Base-by-base conservation (phyloP, 2,888 invertebrate species). In the Spilarctia lutea region DNA sequence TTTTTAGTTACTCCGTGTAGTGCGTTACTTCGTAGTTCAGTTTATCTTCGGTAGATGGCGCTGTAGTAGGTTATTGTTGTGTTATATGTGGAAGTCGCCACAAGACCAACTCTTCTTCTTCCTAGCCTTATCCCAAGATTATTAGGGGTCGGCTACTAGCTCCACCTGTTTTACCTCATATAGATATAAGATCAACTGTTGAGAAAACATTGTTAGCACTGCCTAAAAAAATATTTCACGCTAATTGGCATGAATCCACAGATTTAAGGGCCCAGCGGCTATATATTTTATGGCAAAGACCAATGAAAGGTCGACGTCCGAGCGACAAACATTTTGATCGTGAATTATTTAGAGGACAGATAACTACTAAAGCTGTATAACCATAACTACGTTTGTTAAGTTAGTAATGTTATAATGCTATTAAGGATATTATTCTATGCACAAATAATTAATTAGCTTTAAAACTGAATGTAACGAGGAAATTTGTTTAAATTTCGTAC, bases 281-380 rank as follows among this genome's bases (percentile, higher is more conserved):
- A 73, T 70, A 56, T 74, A 70, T 78, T 76, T 81, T 81, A 80
- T 77, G 76, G 76, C 78, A 85, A 84, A 80, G 79, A 77, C 79
- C 74, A 81, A 71, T 77, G 73, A 72, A 76, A 75, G 84, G 80
- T 80, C 82, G 78, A 75, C 33, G 72, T 24, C 77, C 83, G 67
- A 52, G 48, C 75, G 67, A 77, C 80, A 83, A 78, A 80, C 77
- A 80, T 77, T 69, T 72, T 76, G 65, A 68, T 74, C 65, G 75
- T 84, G 73, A 82, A 83, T 83, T 81, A 83, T 68, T 73, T 68
- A 63, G 45, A 52, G 45, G 66, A 56, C 60, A 70, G 68, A 52
- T 65, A 39, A 24, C 42, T 48, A 65, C 42, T 60, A 63, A 60
- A 42, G 18, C 42, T 33, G 11, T 48, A 33, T 48, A 24, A 20